Base-by-base conservation (phyloP, 2,888 invertebrate genomes). In the Leucoma salicis region DNA sequence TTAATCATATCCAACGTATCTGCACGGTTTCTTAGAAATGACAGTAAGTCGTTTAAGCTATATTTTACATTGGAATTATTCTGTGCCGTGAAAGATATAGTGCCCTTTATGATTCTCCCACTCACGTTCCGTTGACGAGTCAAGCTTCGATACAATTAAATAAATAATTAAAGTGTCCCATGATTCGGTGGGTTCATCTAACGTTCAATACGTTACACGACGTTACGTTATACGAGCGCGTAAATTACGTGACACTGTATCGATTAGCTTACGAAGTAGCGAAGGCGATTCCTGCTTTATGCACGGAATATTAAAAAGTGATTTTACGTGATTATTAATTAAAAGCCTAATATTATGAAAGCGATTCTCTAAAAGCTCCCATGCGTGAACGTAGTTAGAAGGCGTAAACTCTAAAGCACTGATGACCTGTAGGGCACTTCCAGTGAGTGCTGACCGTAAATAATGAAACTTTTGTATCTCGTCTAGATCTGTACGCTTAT, bases 401-500 rank as follows among this genome's bases (percentile, higher is more conserved):
- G 7, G 10, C 25, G 25, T 25, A n/a, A 25, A 25, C 2, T 25
- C 25, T 25, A 25, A 25, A 2, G 25, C 25, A 8, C 25, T 10
- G 3, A 25, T 25, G 2, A 25, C 25, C 8, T 25, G 25, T 25
- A 25, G 7, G 2, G 25, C 25, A 7, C 10, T 25, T 3, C 25
- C 25, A 2, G 5, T 25, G n/a, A 25, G 25, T 6, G 25, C 3
- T 6, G 10, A 10, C 2, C 25, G 25, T 10, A 25, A 10, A 8
- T 25, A 25, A 10, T 25, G 25, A n/a, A 38, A 42, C 14, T 48
- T 48, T 31, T 48, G 40, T 12, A 48, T 48, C 21, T 21, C 29
- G 18, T 50, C 39, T 37, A 50, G 31, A 34, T 46, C 50, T 29
- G 35, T 14, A 15, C 50, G 50, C 5, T 43, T 41, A 16, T 50